Evolutionary conservation across 2,888 invertebrate genomes (phyloP), one percentile per base, ranked within the genome.

Genomic region (Cryptocheilus praepositus): DNA sequence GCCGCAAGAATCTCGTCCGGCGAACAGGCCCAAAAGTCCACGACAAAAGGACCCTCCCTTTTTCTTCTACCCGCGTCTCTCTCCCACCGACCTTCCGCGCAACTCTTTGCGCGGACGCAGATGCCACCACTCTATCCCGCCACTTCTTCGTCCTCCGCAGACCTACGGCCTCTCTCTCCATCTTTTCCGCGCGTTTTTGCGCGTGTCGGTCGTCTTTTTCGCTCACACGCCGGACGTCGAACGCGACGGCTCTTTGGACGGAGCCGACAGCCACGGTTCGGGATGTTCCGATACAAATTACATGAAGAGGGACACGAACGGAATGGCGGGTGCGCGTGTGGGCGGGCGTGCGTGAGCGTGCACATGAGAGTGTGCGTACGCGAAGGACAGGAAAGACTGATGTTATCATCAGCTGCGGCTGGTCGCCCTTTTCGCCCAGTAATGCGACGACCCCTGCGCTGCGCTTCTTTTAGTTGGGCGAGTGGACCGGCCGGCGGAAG

Each of bases 271-370:
- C 69, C 79, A 75, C 80, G 76, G 71, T 74, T 77, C 76, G 78
- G 74, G 85, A 85, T 85, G 85, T 84, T 85, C 81, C 84, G 87
- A 87, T 87, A 87, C 87, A 88, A 87, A 88, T 87, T 87, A 88
- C 87, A 87, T 73, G 85, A 85, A 82, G 84, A 81, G 80, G 78
- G 85, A 84, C 79, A 81, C 77, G 74, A 49, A 49, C 49, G n/a
- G 16, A 36, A 13, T 18, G 15, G n/a, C 36, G 28, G 55, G 4
- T 18, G 28, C 7, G 5, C 36, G 55, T 18, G 43, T 28, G 43
- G 18, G 15, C 15, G 18, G 18, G 0, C 19, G 55, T 21, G 28
- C 5, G 5, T n/a, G 43, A 3, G 13, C 18, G 43, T 18, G 36
- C 16, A 13, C 8, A 13, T 13, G 16, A 36, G 16, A 8, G 55